Conservation (phyloP, 2,888 invertebrate species). For the Tipula lateralis region DNA sequence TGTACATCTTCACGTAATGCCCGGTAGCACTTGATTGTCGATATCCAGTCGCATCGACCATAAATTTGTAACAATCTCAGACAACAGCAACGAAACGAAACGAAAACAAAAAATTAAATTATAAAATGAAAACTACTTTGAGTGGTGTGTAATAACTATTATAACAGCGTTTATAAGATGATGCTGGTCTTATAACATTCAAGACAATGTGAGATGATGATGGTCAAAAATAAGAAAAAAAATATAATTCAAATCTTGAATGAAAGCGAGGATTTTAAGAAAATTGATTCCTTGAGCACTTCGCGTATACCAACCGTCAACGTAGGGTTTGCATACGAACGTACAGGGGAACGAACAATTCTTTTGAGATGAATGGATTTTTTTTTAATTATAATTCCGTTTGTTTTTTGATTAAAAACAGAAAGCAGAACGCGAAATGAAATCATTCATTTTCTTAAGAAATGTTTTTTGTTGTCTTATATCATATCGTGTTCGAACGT, state of each 20-base stretch:
- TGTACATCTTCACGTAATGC: constrained; percentile 44
- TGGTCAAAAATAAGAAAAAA: not conserved
- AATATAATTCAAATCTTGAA: not conserved
- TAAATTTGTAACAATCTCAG: constrained; percentile 37
- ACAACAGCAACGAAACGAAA: constrained; percentile 32
- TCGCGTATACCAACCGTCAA: not conserved
- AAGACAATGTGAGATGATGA: not conserved
- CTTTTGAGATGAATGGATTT: not conserved
- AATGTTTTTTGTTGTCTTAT: not conserved
- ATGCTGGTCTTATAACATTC: not conserved
- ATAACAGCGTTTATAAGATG: not conserved
- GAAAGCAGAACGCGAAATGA: not conserved
- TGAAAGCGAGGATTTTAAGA: not conserved
- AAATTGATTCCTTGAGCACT: not conserved
- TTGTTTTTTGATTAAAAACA: not conserved
- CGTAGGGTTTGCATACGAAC: too few relatives aligned
- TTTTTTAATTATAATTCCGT: not conserved
- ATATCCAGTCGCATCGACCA: constrained; percentile 48
- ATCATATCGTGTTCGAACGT: not conserved
- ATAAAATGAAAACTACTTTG: not conserved
- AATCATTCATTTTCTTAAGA: not conserved
- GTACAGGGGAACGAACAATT: too few relatives aligned
- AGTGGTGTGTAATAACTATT: not conserved
- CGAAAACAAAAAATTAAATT: not conserved
- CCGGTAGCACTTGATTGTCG: constrained; percentile 50